Evolutionary conservation across 2,888 invertebrate genomes (phyloP), one percentile per base, ranked within the genome.

Genomic region (Vesta saturnalis): DNA sequence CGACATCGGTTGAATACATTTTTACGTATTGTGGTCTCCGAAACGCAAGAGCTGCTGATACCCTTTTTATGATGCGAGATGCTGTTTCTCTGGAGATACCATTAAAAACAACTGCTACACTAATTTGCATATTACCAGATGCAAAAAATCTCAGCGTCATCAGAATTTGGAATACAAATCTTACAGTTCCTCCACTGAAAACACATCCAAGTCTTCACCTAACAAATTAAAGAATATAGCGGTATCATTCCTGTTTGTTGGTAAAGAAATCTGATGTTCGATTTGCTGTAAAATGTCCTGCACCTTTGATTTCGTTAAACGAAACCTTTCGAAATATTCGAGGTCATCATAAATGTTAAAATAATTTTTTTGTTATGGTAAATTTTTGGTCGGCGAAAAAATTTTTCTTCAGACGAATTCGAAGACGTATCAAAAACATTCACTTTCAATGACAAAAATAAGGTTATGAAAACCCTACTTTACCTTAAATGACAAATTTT

Each of bases 111-210:
- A 30, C 64, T 12, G 39, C 60, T 30, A 39, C n/a, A 10, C n/a
- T n/a, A n/a, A n/a, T n/a, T n/a, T n/a, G n/a, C n/a, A n/a, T n/a
- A n/a, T n/a, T 64, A 30, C 70, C 70, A 16, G 60, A 58, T 16
- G 68, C 70, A 59, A 56, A 69, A 39, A 72, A 72, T 23, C 71
- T 35, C n/a, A 72, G 23, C 10, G 59, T 62, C 12, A 70, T 19
- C 15, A 70, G 30, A 1, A 71, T 35, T 49, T 71, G 65, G 3
- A 39, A 14, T 10, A 64, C 4, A n/a, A 64, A 59, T 43, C 16
- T 6, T 22, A 64, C 23, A 15, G 6, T 6, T 30, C 30, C 30
- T 6, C 30, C 30, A 6, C 30, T 30, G 30, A 30, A 30, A 30
- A 30, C 10, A 10, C 5, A 6, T 30, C 5, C 30, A 10, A 5